Evolutionary conservation across 2,888 invertebrate genomes (phyloP).

Genomic region (Drosophila flavopinicola): DNA sequence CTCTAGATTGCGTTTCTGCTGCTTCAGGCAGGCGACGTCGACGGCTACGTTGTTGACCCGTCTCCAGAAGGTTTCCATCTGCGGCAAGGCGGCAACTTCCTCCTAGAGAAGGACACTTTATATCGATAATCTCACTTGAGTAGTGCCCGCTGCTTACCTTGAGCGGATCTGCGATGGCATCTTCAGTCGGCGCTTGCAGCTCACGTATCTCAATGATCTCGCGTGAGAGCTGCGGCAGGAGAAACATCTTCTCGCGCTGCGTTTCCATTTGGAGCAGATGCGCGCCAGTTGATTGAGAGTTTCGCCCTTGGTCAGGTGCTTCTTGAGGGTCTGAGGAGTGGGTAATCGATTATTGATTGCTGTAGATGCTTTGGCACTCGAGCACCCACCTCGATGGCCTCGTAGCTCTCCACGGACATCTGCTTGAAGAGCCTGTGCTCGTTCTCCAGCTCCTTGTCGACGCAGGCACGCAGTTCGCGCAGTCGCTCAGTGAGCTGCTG

Average conservation of each 20-base stretch:
- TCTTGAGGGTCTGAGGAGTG: conserved; percentile 85
- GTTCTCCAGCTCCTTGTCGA: conserved; percentile 85
- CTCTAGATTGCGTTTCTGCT: conserved; percentile 82
- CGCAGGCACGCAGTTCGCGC: conserved; percentile 85
- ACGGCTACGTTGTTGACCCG: conserved; percentile 86
- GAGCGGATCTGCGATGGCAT: conserved; percentile 57
- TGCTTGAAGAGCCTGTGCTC: conserved; percentile 86
- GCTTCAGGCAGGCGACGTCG: conserved; percentile 85
- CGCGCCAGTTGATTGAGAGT: conserved; percentile 87
- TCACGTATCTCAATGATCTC: conserved; percentile 73
- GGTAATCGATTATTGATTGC: neutral
- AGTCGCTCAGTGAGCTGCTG: conserved; percentile 85
- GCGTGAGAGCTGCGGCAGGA: conserved; percentile 76
- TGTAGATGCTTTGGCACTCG: neutral
- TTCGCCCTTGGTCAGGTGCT: conserved; percentile 86
- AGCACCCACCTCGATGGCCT: conserved; percentile 73
- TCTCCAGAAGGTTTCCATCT: conserved; percentile 90
- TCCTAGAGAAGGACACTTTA: conserved; percentile 82
- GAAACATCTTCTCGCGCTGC: conserved; percentile 86
- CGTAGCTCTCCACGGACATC: conserved; percentile 87
- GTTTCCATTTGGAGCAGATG: conserved; percentile 89
- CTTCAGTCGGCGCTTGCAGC: conserved; percentile 67
- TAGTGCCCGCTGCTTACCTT: conserved; percentile 33
- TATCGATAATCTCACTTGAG: too few relatives aligned
- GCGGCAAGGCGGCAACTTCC: conserved; percentile 86